phyloP scores from a whole-genome alignment of 1,140 invertebrate genomes.

The Magallana ariakensis region DNA sequence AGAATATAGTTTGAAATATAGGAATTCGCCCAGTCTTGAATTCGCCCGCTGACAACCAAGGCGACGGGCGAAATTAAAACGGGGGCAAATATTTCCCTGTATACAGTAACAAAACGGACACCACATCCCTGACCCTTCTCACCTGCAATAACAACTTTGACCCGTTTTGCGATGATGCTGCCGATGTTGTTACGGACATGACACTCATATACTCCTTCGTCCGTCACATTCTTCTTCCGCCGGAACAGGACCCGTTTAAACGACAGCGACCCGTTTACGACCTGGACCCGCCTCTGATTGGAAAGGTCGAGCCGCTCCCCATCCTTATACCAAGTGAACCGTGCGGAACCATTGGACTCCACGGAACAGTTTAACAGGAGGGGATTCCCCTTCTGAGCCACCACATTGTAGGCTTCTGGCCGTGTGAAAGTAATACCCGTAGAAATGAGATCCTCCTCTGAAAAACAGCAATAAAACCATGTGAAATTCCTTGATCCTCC shows the following conservation, averaged over 20 bases:
- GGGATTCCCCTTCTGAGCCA: constrained; percentile 60
- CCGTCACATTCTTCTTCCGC: constrained; percentile 59
- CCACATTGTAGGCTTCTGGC: constrained; percentile 53
- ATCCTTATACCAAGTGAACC: constrained; percentile 59
- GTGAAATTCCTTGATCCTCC: background rate
- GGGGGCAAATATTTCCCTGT: no score
- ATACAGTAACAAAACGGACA: no score
- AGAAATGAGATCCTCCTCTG: constrained; percentile 41
- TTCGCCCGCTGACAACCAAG: no score
- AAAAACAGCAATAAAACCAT: background rate
- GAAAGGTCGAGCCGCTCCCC: constrained; percentile 43
- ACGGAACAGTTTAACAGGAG: constrained; percentile 63
- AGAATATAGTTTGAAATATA: no score
- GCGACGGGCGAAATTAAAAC: no score
- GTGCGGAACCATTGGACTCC: background rate
- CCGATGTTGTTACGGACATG: constrained; percentile 59
- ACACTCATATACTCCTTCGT: constrained; percentile 66
- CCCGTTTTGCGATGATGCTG: constrained; percentile 58
- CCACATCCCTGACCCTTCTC: constrained; percentile 36
- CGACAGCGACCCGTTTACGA: constrained; percentile 77
- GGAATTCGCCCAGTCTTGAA: no score
- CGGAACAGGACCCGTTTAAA: constrained; percentile 70
- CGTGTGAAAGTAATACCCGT: constrained; percentile 43
- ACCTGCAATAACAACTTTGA: constrained; percentile 61
- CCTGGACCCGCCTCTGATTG: constrained; percentile 60